Evolutionary conservation across 2,797 vertebrate species (phyloP).

Genomic region (Tragelaphus eurycerus): DNA sequence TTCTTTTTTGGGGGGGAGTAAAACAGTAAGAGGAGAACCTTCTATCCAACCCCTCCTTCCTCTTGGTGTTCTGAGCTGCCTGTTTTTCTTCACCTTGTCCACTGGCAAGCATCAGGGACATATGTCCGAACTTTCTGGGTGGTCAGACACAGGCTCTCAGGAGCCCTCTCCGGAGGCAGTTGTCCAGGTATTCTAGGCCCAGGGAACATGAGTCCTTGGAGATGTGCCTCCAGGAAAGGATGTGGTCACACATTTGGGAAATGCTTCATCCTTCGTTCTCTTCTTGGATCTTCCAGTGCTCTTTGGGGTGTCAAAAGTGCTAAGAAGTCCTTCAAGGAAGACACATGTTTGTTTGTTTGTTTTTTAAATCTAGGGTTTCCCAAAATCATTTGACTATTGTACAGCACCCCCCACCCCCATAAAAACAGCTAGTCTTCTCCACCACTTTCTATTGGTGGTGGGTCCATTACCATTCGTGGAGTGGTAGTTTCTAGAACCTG

Average conservation of each 20-base stretch:
- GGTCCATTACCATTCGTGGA: not conserved
- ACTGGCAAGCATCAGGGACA: not conserved
- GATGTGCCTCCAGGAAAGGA: not conserved
- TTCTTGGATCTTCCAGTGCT: not conserved
- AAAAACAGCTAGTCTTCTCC: not conserved
- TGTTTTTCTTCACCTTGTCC: not conserved
- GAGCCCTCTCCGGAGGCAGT: not conserved
- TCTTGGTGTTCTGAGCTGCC: not conserved
- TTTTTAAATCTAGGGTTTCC: not conserved
- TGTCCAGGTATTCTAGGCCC: not conserved
- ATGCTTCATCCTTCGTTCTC: not conserved
- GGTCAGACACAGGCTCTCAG: not conserved
- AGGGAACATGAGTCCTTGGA: not conserved
- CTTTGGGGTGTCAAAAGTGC: not conserved
- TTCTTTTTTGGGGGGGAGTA: not conserved
- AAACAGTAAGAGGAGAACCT: not conserved
- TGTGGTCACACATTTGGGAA: not conserved
- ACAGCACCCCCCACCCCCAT: rapidly evolving
- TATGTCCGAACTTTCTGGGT: not conserved
- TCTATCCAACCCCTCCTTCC: not conserved
- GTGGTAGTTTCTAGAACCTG: not conserved
- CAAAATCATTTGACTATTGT: not conserved
- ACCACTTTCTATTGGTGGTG: not conserved
- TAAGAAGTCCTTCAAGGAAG: not conserved
- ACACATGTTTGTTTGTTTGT: not conserved